A percentile compares a stretch with the other conserved stretches of the same genome.
Evolutionary conservation across 2,113 vertebrate genomes (phyloP).

Genomic region (human (Homo sapiens)): GRCh38 chr2:180043001-180043500

Average conservation of each 20-base stretch:
- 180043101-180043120: not conserved
- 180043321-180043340: not conserved
- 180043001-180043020: not conserved
- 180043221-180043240: not conserved
- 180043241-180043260: not conserved
- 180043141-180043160: not conserved
- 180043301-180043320: not conserved
- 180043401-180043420: not conserved
- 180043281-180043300: not conserved
- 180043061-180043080: not conserved
- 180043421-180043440: not conserved
- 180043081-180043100: not conserved
- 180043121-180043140: not conserved
- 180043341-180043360: not conserved
- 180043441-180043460: not conserved
- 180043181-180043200: not conserved
- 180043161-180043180: not conserved
- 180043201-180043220: not conserved
- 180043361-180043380: not conserved
- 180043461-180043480: not conserved
- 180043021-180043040: not conserved
- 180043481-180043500: not conserved
- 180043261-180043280: not conserved
- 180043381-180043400: not conserved
- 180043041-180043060: not conserved